phyloP scores from a whole-genome alignment of 1,140 invertebrate genomes.

The Diuraphis noxia region DNA sequence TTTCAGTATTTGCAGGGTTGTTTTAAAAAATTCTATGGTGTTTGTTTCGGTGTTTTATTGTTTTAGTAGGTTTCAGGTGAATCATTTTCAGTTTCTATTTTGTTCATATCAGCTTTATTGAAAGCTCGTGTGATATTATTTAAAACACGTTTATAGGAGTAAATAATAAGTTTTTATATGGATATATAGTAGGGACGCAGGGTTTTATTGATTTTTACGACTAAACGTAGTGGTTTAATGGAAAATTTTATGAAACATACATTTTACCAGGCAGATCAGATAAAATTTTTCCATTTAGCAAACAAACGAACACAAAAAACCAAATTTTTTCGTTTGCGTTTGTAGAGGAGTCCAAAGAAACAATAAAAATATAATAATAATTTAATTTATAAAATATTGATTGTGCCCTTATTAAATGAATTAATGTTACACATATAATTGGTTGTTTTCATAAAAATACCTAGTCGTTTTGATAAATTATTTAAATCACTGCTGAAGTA shows the following conservation, averaged over 20 bases:
- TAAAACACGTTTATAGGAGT: too few species aligned
- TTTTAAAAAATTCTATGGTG: too few species aligned
- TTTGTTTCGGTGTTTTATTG: too few species aligned
- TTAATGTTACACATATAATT: neutral
- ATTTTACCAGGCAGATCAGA: neutral
- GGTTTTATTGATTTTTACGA: constrained; percentile 1
- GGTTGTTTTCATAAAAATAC: neutral
- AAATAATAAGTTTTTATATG: too few species aligned
- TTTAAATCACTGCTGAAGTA: neutral
- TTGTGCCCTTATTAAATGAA: neutral
- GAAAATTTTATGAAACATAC: constrained; percentile 13
- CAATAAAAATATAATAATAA: neutral
- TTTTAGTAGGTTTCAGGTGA: too few species aligned
- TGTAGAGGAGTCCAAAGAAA: neutral
- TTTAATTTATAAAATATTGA: neutral
- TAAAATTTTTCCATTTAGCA: neutral
- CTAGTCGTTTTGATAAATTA: neutral
- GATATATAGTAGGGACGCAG: neutral
- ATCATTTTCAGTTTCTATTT: too few species aligned
- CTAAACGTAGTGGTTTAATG: neutral
- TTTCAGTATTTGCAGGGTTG: too few species aligned
- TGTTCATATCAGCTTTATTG: too few species aligned
- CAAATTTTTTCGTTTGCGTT: neutral
- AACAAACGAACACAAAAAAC: neutral
- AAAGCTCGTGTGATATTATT: too few species aligned